Conservation (phyloP, 2,888 invertebrate genomes). For the Tetragonula carbonaria region DNA sequence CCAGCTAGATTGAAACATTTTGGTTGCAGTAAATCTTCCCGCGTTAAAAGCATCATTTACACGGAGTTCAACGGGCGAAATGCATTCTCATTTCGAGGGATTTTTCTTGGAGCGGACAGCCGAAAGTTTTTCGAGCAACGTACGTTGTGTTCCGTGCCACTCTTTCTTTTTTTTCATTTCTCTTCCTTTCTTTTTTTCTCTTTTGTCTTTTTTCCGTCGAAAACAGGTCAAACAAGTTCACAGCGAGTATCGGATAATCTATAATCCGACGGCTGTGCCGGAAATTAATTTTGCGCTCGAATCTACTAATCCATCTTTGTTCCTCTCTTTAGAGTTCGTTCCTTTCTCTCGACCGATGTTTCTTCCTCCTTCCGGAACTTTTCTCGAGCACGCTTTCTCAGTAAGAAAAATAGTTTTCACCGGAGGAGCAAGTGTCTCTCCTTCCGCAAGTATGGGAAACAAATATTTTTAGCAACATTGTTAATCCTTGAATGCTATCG, state of each 20-base stretch:
- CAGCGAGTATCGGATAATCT: slow-evolving; percentile 57
- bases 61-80: not conserved
- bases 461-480: too few relatives aligned
- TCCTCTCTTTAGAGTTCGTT: slow-evolving; percentile 26
- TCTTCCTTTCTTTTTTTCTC: too few relatives aligned
- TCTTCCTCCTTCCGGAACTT: slow-evolving; percentile 12
- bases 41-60: not conserved
- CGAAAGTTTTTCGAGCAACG: slow-evolving; percentile 3
- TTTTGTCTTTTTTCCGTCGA: not conserved
- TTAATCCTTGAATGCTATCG: too few relatives aligned
- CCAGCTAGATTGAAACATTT: not conserved
- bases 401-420: not conserved
- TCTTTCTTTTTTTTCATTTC: not conserved
- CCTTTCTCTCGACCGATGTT: not conserved
- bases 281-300: slow-evolving; percentile 68
- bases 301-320: slow-evolving; percentile 53
- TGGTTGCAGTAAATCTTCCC: not conserved
- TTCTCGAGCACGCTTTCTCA: not conserved
- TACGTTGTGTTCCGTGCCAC: not conserved
- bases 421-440: not conserved
- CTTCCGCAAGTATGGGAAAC: not conserved
- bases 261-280: slow-evolving; percentile 42
- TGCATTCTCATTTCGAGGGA: slow-evolving; percentile 11
- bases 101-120: slow-evolving; percentile 14
- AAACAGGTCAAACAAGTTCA: slow-evolving; percentile 47